Evolutionary conservation across 2,797 vertebrate genomes (phyloP), one percentile per base, ranked within the genome.

Genomic region (Ataeniobius toweri): DNA sequence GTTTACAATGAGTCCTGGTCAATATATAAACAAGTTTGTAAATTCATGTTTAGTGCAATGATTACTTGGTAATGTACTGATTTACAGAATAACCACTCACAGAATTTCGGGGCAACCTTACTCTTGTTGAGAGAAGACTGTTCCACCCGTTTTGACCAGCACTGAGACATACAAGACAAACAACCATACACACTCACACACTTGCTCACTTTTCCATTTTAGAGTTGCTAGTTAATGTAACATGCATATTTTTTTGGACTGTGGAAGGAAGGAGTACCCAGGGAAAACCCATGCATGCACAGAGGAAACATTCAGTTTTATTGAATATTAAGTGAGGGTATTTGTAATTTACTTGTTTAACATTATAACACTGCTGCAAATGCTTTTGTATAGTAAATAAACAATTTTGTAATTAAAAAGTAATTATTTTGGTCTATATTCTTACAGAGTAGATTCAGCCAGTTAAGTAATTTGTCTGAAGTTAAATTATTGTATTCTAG

Each of bases 91-190:
- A 36, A 36, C 59, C 16, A 63, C 28, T 63, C 59, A 9, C 0
- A 0, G 28, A 36, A 36, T 63, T 31, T 36, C 59, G 36, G 28
- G 14, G 28, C 59, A 14, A 18, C 20, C 59, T 61, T 28, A 28
- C 28, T 31, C 59, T 63, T 63, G 59, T 36, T 18, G 16, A 63
- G 16, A 20, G 28, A 36, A 63, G 16, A 1, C 28, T 63, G 14
- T 63, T 6, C 28, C 28, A 63, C 28, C 14, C 20, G 59, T 36
- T 18, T 63, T 36, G 16, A 28, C 59, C 59, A 63, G 59, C 59
- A 63, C 59, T 63, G 59, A 63, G 59, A 63, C 59, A 63, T 63
- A 26, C 59, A 36, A 63, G 59, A 36, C 59, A 36, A 63, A 36
- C 28, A 36, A 36, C 28, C 18, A 36, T 63, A 18, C 59, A 63